Conservation (phyloP, 2,888 invertebrate species). For the Caenorhabditis angaria region DNA sequence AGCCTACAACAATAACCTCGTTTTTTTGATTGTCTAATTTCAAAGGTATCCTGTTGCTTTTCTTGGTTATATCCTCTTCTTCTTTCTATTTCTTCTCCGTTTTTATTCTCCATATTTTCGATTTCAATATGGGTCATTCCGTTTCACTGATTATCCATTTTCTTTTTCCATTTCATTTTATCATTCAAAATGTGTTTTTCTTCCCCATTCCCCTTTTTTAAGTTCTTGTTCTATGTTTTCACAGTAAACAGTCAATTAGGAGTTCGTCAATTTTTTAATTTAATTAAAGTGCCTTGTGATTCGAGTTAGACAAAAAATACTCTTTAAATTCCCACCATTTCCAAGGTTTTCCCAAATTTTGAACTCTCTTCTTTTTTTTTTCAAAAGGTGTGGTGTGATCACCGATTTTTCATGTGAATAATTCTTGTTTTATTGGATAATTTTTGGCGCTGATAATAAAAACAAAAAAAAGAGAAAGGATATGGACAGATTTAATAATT, state of each 20-base stretch:
- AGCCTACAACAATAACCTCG: neutral
- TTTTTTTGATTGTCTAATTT: neutral
- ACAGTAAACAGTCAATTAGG: too few species aligned
- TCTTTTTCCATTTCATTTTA: constrained; percentile 9
- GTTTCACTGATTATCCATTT: constrained; percentile 31
- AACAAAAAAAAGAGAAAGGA: neutral
- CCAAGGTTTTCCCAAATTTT: too few species aligned
- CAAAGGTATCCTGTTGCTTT: neutral
- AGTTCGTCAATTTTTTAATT: too few species aligned
- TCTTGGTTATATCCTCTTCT: neutral
- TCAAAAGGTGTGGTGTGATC: too few species aligned
- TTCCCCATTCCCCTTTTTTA: constrained; percentile 21
- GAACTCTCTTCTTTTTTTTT: too few species aligned
- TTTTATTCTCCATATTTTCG: too few species aligned
- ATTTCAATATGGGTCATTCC: constrained; percentile 45
- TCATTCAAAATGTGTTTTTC: constrained; percentile 22
- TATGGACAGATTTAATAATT: neutral
- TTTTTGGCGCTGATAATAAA: neutral
- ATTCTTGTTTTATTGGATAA: too few species aligned
- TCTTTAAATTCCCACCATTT: too few species aligned
- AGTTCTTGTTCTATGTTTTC: constrained; percentile 6
- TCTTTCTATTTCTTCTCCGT: constrained; percentile 14
- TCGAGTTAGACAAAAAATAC: too few species aligned
- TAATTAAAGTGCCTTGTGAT: too few species aligned
- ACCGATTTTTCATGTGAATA: neutral